Evolutionary conservation across 2,888 invertebrate species (phyloP).

Genomic region (Monoplex corrugatus): DNA sequence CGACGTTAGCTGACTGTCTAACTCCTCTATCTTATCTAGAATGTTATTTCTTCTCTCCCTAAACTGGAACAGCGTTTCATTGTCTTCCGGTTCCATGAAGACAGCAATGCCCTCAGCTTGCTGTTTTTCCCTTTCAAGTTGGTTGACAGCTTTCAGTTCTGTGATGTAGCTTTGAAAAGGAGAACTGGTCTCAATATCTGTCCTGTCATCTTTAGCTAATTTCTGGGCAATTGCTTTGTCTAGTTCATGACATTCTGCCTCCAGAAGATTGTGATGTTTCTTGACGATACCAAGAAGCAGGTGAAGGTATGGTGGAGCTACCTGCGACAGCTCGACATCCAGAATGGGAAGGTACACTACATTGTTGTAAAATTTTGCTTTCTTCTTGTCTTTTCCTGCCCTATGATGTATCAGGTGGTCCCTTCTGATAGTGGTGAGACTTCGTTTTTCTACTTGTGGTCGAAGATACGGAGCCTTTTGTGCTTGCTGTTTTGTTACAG

Average conservation of each 20-base stretch:
- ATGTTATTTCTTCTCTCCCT: neutral
- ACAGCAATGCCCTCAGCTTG: neutral
- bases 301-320: constrained; percentile 38
- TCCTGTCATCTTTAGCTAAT: neutral
- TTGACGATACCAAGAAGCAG: constrained; percentile 41
- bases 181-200: too few relatives aligned
- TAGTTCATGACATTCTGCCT: neutral
- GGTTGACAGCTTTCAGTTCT: neutral
- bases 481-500: neutral
- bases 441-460: neutral
- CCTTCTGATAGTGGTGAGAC: neutral
- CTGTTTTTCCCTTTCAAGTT: neutral
- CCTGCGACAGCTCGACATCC: neutral
- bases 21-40: neutral
- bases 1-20: neutral
- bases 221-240: constrained; percentile 16
- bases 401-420: neutral
- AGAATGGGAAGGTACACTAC: neutral
- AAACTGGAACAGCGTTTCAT: neutral
- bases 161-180: neutral
- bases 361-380: constrained; percentile 10
- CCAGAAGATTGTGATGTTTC: constrained; percentile 30
- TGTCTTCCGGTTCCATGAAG: neutral
- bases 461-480: neutral
- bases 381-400: constrained; percentile 20